Evolutionary conservation across 2,888 invertebrate species (phyloP).

Genomic region (Phasia obesa): DNA sequence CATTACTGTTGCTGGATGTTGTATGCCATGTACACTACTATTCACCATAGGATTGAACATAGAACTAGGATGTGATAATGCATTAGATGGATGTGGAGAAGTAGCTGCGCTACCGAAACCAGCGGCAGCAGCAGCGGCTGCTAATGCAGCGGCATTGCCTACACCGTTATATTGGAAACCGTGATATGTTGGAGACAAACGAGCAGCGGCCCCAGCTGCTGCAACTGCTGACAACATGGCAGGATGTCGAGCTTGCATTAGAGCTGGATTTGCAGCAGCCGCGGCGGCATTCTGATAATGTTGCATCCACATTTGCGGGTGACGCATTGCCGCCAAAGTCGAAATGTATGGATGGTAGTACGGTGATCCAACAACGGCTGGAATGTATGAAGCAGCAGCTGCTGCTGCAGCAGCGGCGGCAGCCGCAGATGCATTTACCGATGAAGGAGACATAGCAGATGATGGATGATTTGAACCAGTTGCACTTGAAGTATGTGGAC

Average conservation of each 20-base stretch:
- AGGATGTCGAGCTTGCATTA: conserved; percentile 74
- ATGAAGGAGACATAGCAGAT: conserved; percentile 73
- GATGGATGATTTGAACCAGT: conserved; percentile 70
- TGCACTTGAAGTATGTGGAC: conserved; percentile 75
- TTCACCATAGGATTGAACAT: conserved; percentile 60
- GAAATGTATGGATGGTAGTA: conserved; percentile 81
- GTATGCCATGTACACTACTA: conserved; percentile 68
- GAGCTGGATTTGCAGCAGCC: conserved; percentile 74
- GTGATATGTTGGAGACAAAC: conserved; percentile 82
- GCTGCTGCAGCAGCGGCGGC: conserved; percentile 78
- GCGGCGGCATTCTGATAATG: conserved; percentile 82
- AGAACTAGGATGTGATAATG: conserved; percentile 59
- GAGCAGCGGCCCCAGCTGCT: conserved; percentile 79
- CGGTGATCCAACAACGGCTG: conserved; percentile 78
- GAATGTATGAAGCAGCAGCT: conserved; percentile 81
- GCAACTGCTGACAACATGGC: conserved; percentile 73
- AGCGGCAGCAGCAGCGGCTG: conserved; percentile 76
- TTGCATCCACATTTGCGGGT: conserved; percentile 83
- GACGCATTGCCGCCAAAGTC: conserved; percentile 82
- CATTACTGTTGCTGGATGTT: conserved; percentile 48
- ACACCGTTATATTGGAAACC: conserved; percentile 80
- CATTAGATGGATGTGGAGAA: conserved; percentile 62
- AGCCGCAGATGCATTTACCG: conserved; percentile 73
- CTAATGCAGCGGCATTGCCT: conserved; percentile 78
- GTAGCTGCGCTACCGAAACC: conserved; percentile 73